Conservation (phyloP, 2,797 vertebrate genomes). For the Pipistrellus pipistrellus region DNA sequence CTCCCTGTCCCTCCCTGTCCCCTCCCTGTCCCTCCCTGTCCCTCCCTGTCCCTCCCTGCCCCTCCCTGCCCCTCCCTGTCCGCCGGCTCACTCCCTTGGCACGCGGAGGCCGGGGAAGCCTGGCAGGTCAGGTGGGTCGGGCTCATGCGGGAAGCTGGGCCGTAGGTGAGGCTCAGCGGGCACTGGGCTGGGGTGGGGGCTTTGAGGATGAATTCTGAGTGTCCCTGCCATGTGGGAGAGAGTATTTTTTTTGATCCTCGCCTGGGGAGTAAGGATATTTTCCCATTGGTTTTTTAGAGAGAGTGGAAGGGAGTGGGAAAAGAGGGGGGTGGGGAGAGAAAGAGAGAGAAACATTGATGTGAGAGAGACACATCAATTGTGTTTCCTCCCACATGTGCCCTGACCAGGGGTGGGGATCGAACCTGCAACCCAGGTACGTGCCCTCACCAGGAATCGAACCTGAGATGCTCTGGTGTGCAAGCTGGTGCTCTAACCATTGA, state of each 20-base stretch:
- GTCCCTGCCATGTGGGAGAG: not conserved
- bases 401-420: not conserved
- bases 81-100: not conserved
- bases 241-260: not conserved
- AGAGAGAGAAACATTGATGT: not conserved
- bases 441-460: not conserved
- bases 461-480: no score
- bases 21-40: not conserved
- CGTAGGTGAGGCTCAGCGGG: not conserved
- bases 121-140: not conserved
- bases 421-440: not conserved
- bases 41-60: not conserved
- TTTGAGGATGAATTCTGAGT: not conserved
- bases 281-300: no score
- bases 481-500: no score
- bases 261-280: no score
- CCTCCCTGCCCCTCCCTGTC: not conserved
- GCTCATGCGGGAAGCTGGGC: not conserved
- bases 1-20: not conserved
- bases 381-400: not conserved
- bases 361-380: not conserved
- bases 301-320: no score
- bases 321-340: no score
- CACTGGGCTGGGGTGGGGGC: not conserved
- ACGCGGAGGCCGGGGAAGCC: not conserved